Evolutionary conservation across 2,888 invertebrate species (phyloP), one percentile per base, ranked within the genome.

Genomic region (Baccha elongata): DNA sequence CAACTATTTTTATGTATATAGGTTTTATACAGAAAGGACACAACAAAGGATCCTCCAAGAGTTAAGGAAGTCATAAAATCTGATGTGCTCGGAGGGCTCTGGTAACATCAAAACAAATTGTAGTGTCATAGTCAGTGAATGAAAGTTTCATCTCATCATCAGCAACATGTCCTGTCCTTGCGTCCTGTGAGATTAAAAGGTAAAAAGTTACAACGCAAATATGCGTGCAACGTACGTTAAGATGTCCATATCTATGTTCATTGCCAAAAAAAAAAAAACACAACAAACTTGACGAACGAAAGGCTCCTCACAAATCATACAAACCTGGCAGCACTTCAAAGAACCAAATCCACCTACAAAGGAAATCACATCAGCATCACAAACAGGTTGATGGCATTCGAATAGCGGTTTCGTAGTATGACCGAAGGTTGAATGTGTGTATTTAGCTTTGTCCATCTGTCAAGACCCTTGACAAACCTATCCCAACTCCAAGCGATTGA

Each of bases 121-220:
- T 60, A 13, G 48, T 75, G 75, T 81, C 75, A 81, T 62, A 75
- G 53, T 60, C 81, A 81, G 81, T 15, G 37, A 60, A 15, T 44
- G 46, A 71, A 62, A 71, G 67, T 53, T 53, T 67, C 75, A 75
- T 75, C 65, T 42, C 67, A 55, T 75, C 73, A 32, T n/a, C 40
- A 35, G 17, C 5, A 62, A 17, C 32, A 46, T 76, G 73, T 19
- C 42, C 64, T 6, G 23, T 19, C 19, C 62, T 13, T 52, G 44
- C 11, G 52, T 32, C 44, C 60, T 29, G 58, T n/a, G 60, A 15
- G 67, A n/a, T n/a, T n/a, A n/a, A n/a, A 53, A 80, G 75, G 69
- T 71, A 69, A 37, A 65, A 50, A 65, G 58, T 48, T 46, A 71
- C 69, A 74, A 68, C 68, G 50, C 42, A 72, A 17, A 32, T 8